Evolutionary conservation across 2,888 invertebrate genomes (phyloP).

Genomic region (Amphiduros pacificus): DNA sequence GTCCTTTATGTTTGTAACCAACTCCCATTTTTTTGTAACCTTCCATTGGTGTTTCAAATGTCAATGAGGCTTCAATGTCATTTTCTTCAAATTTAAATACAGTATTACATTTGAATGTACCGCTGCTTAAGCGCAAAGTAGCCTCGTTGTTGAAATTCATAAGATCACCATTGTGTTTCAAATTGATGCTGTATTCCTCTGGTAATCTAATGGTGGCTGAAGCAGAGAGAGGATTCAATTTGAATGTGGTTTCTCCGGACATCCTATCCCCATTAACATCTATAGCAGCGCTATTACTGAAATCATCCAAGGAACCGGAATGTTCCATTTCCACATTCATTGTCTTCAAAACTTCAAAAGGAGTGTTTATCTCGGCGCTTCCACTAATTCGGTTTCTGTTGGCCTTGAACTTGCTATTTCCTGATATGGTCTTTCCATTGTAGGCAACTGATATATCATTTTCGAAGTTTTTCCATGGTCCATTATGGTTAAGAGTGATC

Average conservation of each 20-base stretch:
- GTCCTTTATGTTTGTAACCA: neutral
- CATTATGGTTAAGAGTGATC: neutral
- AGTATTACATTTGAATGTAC: neutral
- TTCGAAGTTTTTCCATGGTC: neutral
- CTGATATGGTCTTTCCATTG: neutral
- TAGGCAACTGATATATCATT: neutral
- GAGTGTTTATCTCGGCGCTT: neutral
- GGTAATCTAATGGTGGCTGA: neutral
- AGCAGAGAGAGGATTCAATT: neutral
- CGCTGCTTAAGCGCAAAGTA: neutral
- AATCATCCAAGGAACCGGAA: neutral
- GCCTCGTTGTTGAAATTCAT: neutral
- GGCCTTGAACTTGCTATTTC: neutral
- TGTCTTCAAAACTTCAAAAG: neutral
- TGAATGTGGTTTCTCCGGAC: neutral
- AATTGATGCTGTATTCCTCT: neutral
- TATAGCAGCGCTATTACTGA: neutral
- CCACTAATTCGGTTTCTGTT: neutral
- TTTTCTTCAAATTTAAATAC: neutral
- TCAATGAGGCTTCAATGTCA: neutral
- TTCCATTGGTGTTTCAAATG: neutral
- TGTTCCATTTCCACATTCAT: neutral
- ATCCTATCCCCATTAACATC: neutral
- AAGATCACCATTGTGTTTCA: constrained; percentile 1
- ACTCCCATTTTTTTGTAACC: neutral